Conservation (phyloP, 2,797 vertebrate genomes). For the Parambassis ranga region DNA sequence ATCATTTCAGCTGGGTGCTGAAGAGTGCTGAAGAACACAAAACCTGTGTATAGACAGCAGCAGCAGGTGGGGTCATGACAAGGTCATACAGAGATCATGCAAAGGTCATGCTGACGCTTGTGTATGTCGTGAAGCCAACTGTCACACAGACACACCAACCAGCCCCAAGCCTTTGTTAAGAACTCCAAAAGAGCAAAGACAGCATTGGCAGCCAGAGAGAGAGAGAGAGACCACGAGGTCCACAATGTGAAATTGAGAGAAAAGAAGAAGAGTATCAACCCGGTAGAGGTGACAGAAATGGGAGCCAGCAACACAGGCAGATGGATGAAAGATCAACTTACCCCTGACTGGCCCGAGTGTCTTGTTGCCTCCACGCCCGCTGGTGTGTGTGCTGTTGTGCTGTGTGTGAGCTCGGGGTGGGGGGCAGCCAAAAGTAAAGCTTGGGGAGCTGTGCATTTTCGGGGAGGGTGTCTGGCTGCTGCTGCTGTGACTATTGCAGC, state of each 20-base stretch:
- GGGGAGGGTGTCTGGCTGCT: constrained; percentile 85
- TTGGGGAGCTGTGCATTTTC: constrained; percentile 86
- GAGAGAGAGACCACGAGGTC: neutral
- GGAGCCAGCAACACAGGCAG: neutral
- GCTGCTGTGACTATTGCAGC: constrained; percentile 85
- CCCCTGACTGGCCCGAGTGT: constrained; percentile 85
- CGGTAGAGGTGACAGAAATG: neutral
- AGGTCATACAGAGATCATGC: constrained; percentile 14
- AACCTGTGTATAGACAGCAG: constrained; percentile 4
- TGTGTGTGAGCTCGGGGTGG: constrained; percentile 54
- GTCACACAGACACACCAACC: neutral
- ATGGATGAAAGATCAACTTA: constrained; percentile 70
- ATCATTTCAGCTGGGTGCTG: no score
- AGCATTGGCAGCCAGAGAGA: neutral
- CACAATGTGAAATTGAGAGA: neutral
- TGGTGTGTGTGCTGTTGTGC: constrained; percentile 64
- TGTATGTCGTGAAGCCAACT: neutral
- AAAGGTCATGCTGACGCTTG: no score
- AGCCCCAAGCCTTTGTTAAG: neutral
- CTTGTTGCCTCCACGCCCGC: constrained; percentile 63
- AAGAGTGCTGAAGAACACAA: no score
- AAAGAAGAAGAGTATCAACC: neutral
- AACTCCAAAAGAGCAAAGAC: neutral
- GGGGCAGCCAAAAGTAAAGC: constrained; percentile 87
- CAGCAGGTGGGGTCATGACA: neutral